These are phyloP conservation scores for Toxotes chatareus DNA, from an alignment of 2,113 vertebrate genomes.

Conservation along the genomic window DNA sequence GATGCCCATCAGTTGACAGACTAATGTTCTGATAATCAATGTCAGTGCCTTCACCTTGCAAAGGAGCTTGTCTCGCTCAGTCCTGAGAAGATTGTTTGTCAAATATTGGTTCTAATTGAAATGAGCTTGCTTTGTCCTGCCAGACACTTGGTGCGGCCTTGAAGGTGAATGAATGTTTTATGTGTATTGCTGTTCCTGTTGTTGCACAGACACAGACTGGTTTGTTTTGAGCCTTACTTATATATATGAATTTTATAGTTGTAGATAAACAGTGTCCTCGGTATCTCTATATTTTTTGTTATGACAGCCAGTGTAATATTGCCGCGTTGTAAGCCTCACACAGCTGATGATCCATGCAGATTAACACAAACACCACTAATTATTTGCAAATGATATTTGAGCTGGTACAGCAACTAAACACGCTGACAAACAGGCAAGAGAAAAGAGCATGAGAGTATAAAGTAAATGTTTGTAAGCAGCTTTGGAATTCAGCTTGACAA, in stretches of 20 bases:
- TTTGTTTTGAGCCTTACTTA: too few relatives aligned
- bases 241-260: background rate
- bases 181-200: background rate
- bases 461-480: conserved; percentile 35
- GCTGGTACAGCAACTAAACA: conserved; percentile 14
- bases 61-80: background rate
- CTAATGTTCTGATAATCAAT: background rate
- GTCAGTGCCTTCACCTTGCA: background rate
- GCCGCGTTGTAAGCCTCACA: background rate
- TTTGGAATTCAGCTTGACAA: conserved; percentile 12
- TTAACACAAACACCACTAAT: conserved; percentile 50
- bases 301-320: background rate
- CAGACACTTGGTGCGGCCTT: background rate
- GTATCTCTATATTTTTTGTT: too few relatives aligned
- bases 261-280: background rate
- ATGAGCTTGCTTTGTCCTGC: background rate
- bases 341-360: conserved; percentile 31
- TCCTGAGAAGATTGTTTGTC: background rate
- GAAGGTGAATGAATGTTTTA: background rate
- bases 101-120: background rate
- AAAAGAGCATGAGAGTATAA: conserved; percentile 6
- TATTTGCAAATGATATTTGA: conserved; percentile 49
- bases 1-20: background rate
- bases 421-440: conserved; percentile 21
- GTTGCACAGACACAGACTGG: background rate